phyloP scores from a whole-genome alignment of 2,797 vertebrate genomes.

The Sebastes trivittatus region DNA sequence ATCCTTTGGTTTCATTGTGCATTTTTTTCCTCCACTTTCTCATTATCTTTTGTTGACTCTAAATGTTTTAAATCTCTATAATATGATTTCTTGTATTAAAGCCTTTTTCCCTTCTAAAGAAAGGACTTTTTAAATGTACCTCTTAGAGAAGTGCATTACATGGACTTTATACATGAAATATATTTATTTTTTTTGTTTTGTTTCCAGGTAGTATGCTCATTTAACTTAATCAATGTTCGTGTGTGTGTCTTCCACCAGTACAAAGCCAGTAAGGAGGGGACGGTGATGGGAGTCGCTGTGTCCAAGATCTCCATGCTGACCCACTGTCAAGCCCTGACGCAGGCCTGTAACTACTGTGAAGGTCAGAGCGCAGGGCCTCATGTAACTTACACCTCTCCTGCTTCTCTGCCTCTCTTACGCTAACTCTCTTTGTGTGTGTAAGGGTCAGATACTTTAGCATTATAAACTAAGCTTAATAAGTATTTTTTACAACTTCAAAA shows the following conservation, averaged over 20 bases:
- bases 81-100: background rate
- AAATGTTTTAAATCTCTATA: background rate
- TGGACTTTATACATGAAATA: background rate
- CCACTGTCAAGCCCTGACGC: constrained; percentile 95
- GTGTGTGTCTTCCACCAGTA: constrained; percentile 76
- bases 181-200: background rate
- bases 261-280: constrained; percentile 98
- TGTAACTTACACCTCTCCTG: background rate
- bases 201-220: background rate
- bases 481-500: background rate
- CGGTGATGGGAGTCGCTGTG: constrained; percentile 97
- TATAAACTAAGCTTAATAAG: background rate
- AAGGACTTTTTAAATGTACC: background rate
- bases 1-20: background rate
- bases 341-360: constrained; percentile 98
- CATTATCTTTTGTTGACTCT: background rate
- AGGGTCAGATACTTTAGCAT: background rate
- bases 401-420: background rate
- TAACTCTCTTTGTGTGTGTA: background rate
- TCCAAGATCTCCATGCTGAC: constrained; percentile 95
- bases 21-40: too few species aligned
- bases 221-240: background rate
- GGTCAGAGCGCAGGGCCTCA: constrained; percentile 84
- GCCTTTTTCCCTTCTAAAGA: background rate
- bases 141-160: background rate